Conservation (phyloP, 2,113 vertebrate species). For the Osmerus mordax region DNA sequence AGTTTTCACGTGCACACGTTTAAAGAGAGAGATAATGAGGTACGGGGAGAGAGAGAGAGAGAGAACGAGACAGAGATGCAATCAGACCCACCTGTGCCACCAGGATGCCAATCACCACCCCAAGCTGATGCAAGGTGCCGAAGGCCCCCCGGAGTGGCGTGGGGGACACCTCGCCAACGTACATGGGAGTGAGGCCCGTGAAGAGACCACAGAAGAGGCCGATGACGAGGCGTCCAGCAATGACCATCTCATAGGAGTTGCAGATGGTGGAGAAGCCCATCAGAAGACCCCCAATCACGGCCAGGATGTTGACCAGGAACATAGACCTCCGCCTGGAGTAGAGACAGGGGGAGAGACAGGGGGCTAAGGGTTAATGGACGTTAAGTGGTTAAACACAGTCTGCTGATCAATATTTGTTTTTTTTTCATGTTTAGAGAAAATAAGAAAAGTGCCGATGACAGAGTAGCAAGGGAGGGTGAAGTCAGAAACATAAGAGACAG, state of each 20-base stretch:
- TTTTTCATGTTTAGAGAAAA: not conserved
- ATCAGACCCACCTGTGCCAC: slow-evolving; percentile 83
- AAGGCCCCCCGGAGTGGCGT: slow-evolving; percentile 88
- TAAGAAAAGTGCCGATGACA: not conserved
- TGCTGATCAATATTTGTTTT: too few relatives aligned
- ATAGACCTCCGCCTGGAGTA: slow-evolving; percentile 86
- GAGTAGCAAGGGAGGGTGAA: slow-evolving; percentile 20
- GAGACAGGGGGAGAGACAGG: not conserved
- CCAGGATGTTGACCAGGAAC: slow-evolving; percentile 84
- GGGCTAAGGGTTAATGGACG: too few relatives aligned
- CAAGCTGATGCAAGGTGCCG: slow-evolving; percentile 92
- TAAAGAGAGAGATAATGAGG: not conserved
- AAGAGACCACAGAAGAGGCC: slow-evolving; percentile 91
- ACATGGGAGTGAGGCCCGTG: slow-evolving; percentile 94
- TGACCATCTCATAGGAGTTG: slow-evolving; percentile 86
- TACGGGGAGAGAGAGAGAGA: not conserved
- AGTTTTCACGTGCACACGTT: not conserved
- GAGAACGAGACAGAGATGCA: not conserved
- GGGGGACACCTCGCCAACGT: slow-evolving; percentile 90
- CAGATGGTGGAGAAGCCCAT: slow-evolving; percentile 86
- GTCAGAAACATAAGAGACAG: too few relatives aligned
- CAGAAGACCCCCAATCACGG: slow-evolving; percentile 77
- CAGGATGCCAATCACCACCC: slow-evolving; percentile 91
- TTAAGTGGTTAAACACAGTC: not conserved
- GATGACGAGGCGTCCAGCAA: slow-evolving; percentile 85